phyloP scores from a whole-genome alignment of 2,888 invertebrate species.

The Drosophila fulvimacula region DNA sequence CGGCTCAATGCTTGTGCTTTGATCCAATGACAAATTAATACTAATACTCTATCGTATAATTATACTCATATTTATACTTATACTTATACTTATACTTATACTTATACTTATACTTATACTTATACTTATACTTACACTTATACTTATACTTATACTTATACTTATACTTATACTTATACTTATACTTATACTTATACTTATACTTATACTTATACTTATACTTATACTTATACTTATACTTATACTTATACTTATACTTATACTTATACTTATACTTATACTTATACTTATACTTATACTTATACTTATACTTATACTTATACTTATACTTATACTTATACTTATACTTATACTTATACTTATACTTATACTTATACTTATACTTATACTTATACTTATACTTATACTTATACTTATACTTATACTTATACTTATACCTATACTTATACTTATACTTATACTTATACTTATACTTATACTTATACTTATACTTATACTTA shows the following conservation, averaged over 20 bases:
- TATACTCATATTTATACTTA: neutral
- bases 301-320: neutral
- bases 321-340: neutral
- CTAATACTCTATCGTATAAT: neutral
- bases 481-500: neutral
- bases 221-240: neutral
- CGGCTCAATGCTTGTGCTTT: slow-evolving; percentile 60
- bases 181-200: too few species aligned
- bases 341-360: neutral
- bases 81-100: neutral
- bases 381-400: neutral
- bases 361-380: neutral
- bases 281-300: neutral
- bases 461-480: neutral
- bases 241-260: neutral
- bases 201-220: neutral
- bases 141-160: too few species aligned
- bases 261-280: neutral
- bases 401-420: too few species aligned
- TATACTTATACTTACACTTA: neutral
- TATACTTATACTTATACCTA: neutral
- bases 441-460: neutral
- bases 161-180: too few species aligned
- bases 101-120: neutral
- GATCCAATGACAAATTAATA: slow-evolving; percentile 1